These are phyloP conservation scores for Cylas formicarius DNA, from an alignment of 1,140 invertebrate species.

Conservation along the genomic window DNA sequence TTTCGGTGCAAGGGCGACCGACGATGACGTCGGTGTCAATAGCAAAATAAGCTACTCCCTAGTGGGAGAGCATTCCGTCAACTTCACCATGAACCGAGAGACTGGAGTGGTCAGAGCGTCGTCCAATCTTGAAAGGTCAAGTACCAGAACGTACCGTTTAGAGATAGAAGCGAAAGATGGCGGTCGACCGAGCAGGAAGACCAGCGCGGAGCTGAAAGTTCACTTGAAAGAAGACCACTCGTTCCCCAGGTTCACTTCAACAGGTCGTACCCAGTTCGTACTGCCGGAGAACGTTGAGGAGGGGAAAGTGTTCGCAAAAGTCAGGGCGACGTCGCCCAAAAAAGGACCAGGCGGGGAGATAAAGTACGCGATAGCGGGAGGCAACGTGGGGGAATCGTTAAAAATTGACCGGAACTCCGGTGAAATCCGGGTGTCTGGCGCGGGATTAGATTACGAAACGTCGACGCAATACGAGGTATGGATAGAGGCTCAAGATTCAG, in stretches of 20 bases:
- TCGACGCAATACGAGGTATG: constrained; percentile 80
- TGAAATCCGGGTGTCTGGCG: constrained; percentile 66
- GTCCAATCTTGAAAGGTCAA: constrained; percentile 45
- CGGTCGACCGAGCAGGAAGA: constrained; percentile 54
- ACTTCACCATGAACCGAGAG: constrained; percentile 67
- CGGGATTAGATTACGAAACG: constrained; percentile 83
- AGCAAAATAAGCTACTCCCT: constrained; percentile 72
- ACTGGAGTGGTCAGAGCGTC: constrained; percentile 77
- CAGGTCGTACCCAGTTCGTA: constrained; percentile 61
- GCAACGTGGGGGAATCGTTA: constrained; percentile 81
- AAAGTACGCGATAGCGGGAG: constrained; percentile 81
- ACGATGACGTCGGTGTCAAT: constrained; percentile 72
- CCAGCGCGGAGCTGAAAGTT: constrained; percentile 57
- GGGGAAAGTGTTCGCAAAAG: constrained; percentile 62
- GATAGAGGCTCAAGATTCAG: constrained; percentile 84
- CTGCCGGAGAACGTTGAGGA: constrained; percentile 71
- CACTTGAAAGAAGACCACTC: constrained; percentile 57
- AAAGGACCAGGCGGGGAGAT: constrained; percentile 58
- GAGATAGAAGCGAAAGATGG: constrained; percentile 67
- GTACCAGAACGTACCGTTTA: constrained; percentile 57
- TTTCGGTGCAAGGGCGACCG: constrained; percentile 75
- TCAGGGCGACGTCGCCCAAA: constrained; percentile 68
- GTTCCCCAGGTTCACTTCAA: constrained; percentile 67
- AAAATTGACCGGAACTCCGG: constrained; percentile 72
- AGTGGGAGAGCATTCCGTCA: constrained; percentile 65